A percentile compares a stretch with the other conserved stretches of the same genome.
These are phyloP conservation scores for Caenorhabditis sp. DNA, from an alignment of 2,888 invertebrate species.

Conservation along the genomic window DNA sequence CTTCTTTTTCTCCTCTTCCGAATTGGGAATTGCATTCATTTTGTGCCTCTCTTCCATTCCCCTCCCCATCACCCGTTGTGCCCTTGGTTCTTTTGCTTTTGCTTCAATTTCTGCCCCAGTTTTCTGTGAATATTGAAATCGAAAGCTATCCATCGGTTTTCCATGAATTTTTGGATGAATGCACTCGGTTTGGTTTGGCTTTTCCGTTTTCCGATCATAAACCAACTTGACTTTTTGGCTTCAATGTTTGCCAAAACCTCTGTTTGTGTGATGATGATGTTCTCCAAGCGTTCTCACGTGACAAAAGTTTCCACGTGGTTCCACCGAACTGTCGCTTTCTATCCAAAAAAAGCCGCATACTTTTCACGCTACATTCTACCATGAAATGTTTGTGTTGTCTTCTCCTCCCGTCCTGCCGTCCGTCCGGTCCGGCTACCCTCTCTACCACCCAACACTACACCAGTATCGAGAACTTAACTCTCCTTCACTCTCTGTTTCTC, in stretches of 20 bases:
- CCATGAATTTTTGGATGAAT: constrained; percentile 55
- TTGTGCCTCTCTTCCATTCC: constrained; percentile 1
- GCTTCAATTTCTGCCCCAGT: constrained; percentile 19
- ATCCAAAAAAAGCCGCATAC: too few species aligned
- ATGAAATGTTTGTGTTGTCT: constrained; percentile 28
- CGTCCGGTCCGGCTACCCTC: constrained; percentile 20
- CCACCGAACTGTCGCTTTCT: too few species aligned
- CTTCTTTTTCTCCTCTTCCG: too few species aligned
- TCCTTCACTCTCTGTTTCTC: constrained; percentile 20
- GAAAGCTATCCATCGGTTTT: too few species aligned
- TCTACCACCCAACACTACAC: constrained; percentile 37
- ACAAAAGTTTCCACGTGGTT: too few species aligned
- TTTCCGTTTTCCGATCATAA: too few species aligned
- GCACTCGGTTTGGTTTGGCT: constrained; percentile 9
- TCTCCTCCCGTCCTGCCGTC: background rate
- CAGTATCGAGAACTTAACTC: constrained; percentile 50
- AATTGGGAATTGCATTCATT: constrained; percentile 44
- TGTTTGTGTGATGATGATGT: too few species aligned
- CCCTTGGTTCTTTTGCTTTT: background rate
- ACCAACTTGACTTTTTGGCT: too few species aligned
- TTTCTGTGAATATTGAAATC: too few species aligned
- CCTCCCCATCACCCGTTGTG: constrained; percentile 9
- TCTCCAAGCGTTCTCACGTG: too few species aligned
- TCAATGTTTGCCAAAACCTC: too few species aligned
- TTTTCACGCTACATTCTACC: constrained; percentile 23